Evolutionary conservation across 2,888 invertebrate genomes (phyloP), one percentile per base, ranked within the genome.

Genomic region (Perdita meconis): DNA sequence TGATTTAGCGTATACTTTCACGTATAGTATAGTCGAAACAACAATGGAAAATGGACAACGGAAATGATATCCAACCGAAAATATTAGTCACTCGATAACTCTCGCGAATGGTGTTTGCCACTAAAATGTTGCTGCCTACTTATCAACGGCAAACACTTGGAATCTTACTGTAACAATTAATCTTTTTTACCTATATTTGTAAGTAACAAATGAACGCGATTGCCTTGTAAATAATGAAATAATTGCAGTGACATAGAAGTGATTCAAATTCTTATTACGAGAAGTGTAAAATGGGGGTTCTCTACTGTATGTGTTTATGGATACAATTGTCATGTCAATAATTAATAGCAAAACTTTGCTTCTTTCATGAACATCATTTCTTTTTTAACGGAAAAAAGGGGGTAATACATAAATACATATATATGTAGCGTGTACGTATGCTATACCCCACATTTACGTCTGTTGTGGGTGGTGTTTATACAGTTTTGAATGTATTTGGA

Each of bases 161-260:
- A 64, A 78, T 67, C 50, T 80, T 61, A 53, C 75, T 83, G 80
- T 83, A 85, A 84, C 72, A 80, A 75, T 80, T 77, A 78, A 83
- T 81, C 80, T 87, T 85, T 85, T 87, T 78, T 87, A 83, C 83
- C 63, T 80, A 79, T 68, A 81, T 85, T 86, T 83, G 77, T 87
- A 86, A 87, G 83, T 84, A 83, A 78, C 79, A 74, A 74, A 78
- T 56, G 40, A 78, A 82, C 56, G 82, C 73, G 60, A 86, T 82
- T 82, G 86, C 81, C 82, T 84, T 88, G 88, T 88, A 88, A 80
- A 88, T 88, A 88, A 79, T 68, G 84, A 87, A 82, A 80, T 84
- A 85, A 84, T 81, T 79, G 71, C 81, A 78, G 73, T 86, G 73
- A 82, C 73, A 69, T 80, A 81, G 75, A 78, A 73, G 57, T 57